A percentile compares a stretch with the other conserved stretches of the same genome.
Conservation (phyloP, 2,797 vertebrate genomes). For the Potorous gilbertii region DNA sequence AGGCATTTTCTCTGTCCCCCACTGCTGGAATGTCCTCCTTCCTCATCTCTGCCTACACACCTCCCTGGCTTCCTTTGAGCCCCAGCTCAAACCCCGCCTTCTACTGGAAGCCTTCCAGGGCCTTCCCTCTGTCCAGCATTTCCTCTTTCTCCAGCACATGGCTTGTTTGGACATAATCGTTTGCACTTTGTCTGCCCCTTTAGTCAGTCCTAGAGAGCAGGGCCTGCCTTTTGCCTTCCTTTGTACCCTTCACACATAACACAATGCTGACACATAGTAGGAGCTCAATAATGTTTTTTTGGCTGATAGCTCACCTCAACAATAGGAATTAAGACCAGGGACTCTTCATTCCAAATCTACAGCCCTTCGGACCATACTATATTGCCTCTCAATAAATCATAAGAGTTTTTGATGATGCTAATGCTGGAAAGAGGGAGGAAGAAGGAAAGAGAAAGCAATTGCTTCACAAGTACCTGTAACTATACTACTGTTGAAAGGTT, state of each 20-base stretch:
- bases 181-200: background rate
- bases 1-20: background rate
- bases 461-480: background rate
- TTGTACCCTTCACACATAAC: background rate
- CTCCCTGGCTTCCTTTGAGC: background rate
- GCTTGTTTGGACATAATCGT: background rate
- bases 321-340: background rate
- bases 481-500: background rate
- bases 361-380: background rate
- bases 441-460: background rate
- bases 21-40: background rate
- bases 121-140: background rate
- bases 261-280: background rate
- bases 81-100: background rate
- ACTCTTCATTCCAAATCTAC: background rate
- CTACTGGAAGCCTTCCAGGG: background rate
- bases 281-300: background rate
- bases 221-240: background rate
- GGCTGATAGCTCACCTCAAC: background rate
- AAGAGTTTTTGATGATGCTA: background rate
- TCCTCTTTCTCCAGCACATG: background rate
- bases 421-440: background rate
- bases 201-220: background rate
- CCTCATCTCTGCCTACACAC: background rate
- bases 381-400: background rate